phyloP scores from a whole-genome alignment of 1,140 invertebrate genomes.

The Oncopodura yosiiana region DNA sequence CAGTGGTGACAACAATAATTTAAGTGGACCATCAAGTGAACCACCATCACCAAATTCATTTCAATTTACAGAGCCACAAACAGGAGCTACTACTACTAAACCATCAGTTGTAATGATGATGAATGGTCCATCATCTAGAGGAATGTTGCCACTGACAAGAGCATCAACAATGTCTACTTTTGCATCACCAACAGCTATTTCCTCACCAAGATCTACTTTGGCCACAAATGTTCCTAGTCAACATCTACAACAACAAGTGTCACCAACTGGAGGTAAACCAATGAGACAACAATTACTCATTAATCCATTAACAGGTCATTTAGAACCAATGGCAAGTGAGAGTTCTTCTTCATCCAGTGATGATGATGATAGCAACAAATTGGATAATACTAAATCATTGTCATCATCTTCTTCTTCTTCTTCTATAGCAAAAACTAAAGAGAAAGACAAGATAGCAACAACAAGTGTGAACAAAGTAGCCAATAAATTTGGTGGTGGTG shows the following conservation, averaged over 20 bases:
- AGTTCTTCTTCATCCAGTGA: slow-evolving; percentile 39
- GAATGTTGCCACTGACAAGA: no score
- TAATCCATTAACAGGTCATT: slow-evolving; percentile 73
- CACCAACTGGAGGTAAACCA: slow-evolving; percentile 40
- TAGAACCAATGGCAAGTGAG: slow-evolving; percentile 65
- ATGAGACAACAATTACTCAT: slow-evolving; percentile 64
- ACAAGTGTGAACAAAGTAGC: no score
- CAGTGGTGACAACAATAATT: neutral
- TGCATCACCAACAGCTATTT: no score
- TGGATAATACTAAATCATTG: no score
- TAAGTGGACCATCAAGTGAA: neutral
- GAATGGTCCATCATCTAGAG: no score
- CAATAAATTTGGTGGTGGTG: no score
- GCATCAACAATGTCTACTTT: no score
- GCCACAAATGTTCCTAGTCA: no score
- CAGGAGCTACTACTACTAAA: no score
- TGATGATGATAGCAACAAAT: slow-evolving; percentile 23
- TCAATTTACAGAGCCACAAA: slow-evolving; percentile 1
- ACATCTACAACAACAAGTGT: no score
- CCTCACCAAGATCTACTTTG: no score
- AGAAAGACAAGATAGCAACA: slow-evolving; percentile 2
- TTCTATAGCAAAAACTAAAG: neutral
- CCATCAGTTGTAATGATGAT: no score
- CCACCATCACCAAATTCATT: neutral
- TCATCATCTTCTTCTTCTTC: neutral